phyloP scores from a whole-genome alignment of 2,888 invertebrate species.

The Coecobrya sp. region DNA sequence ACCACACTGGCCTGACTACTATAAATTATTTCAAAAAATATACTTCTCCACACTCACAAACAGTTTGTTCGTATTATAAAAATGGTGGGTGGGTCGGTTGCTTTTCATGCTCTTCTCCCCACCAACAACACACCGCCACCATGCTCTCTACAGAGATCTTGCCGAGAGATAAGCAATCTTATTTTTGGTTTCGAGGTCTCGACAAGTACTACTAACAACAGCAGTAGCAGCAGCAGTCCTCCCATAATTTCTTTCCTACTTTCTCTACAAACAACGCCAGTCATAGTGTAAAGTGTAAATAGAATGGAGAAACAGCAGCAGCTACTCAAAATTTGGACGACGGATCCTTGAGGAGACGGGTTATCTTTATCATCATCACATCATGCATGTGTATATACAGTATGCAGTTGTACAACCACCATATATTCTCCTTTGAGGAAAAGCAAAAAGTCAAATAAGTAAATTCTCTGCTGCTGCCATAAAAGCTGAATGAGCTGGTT shows the following conservation, averaged over 20 bases:
- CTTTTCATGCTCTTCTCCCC: neutral
- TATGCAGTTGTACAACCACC: neutral
- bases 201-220: neutral
- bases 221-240: too few species aligned
- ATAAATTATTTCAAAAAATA: neutral
- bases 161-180: conserved; percentile 65
- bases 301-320: neutral
- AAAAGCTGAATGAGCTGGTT: too few species aligned
- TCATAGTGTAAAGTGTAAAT: too few species aligned
- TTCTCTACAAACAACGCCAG: too few species aligned
- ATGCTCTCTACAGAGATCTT: conserved; percentile 39
- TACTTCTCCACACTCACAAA: neutral
- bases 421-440: too few species aligned
- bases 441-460: too few species aligned
- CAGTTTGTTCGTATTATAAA: neutral
- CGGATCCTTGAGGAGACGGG: neutral
- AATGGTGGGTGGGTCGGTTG: neutral
- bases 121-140: neutral
- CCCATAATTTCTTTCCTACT: too few species aligned
- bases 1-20: neutral
- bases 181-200: neutral
- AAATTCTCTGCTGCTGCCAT: too few species aligned
- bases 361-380: neutral
- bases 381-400: neutral
- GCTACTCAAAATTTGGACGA: neutral